Conservation (phyloP, 2,888 invertebrate genomes). For the Dynastes maya region DNA sequence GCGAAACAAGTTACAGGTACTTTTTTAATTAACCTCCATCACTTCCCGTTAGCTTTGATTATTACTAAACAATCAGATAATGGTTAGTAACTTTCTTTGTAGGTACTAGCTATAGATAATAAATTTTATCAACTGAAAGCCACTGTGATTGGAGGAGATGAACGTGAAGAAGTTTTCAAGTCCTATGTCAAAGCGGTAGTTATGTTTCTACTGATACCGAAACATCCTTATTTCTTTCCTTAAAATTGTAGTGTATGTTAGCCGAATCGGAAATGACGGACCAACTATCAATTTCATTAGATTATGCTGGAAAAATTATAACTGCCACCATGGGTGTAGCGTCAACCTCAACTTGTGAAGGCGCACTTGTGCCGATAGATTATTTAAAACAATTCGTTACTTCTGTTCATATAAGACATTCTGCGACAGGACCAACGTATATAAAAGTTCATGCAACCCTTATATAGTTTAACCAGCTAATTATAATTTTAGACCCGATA, state of each 20-base stretch:
- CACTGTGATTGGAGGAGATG: slow-evolving; percentile 79
- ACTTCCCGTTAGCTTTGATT: neutral
- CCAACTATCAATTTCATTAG: slow-evolving; percentile 84
- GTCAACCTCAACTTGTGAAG: slow-evolving; percentile 70
- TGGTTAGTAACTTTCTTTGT: slow-evolving; percentile 49
- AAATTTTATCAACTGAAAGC: slow-evolving; percentile 84
- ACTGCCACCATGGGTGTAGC: slow-evolving; percentile 77
- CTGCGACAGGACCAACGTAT: slow-evolving; percentile 84
- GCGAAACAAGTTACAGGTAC: slow-evolving; percentile 74
- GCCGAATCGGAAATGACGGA: slow-evolving; percentile 85
- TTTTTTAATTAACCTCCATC: neutral
- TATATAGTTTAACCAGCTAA: slow-evolving; percentile 15
- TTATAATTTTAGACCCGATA: slow-evolving; percentile 83
- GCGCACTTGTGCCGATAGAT: slow-evolving; percentile 67
- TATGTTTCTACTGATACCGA: no score
- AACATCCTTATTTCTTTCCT: no score
- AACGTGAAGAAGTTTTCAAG: slow-evolving; percentile 78
- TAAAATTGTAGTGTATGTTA: slow-evolving; percentile 77
- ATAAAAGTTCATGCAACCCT: no score
- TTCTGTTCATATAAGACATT: slow-evolving; percentile 84
- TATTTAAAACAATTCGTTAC: slow-evolving; percentile 79
- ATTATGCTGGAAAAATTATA: slow-evolving; percentile 85
- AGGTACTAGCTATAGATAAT: slow-evolving; percentile 79
- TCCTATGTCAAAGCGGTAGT: slow-evolving; percentile 86
- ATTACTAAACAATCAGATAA: slow-evolving; percentile 19